phyloP scores from a whole-genome alignment of 2,797 vertebrate species.

The Saxicola maurus region DNA sequence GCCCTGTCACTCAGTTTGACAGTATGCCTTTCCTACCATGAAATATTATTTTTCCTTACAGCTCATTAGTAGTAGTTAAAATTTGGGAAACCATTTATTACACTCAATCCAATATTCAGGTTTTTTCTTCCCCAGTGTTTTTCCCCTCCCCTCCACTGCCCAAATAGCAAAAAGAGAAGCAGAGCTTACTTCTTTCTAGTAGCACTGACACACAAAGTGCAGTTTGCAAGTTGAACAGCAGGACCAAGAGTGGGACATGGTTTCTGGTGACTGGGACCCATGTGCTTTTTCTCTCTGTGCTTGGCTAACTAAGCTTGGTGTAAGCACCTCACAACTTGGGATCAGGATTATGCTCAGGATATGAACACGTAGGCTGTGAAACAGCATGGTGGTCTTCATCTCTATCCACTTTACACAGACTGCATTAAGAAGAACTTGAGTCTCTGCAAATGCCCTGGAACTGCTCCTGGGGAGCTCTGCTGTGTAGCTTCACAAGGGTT shows the following conservation, averaged over 20 bases:
- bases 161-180: neutral
- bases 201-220: neutral
- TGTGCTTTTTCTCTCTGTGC: accelerated
- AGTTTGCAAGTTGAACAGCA: neutral
- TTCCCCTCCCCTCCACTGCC: neutral
- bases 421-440: neutral
- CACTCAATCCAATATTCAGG: neutral
- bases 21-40: neutral
- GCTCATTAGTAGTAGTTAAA: neutral
- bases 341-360: neutral
- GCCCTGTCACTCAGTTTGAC: neutral
- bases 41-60: neutral
- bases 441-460: neutral
- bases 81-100: neutral
- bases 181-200: neutral
- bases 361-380: accelerated
- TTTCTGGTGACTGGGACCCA: neutral
- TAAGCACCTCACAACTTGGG: neutral
- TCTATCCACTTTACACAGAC: neutral
- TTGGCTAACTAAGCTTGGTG: neutral
- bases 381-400: neutral
- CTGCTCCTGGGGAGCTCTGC: neutral
- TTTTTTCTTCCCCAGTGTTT: neutral
- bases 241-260: neutral
- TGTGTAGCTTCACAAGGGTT: neutral